phyloP scores from a whole-genome alignment of 1,140 invertebrate genomes.

The Macrotrachela quadricornifera region DNA sequence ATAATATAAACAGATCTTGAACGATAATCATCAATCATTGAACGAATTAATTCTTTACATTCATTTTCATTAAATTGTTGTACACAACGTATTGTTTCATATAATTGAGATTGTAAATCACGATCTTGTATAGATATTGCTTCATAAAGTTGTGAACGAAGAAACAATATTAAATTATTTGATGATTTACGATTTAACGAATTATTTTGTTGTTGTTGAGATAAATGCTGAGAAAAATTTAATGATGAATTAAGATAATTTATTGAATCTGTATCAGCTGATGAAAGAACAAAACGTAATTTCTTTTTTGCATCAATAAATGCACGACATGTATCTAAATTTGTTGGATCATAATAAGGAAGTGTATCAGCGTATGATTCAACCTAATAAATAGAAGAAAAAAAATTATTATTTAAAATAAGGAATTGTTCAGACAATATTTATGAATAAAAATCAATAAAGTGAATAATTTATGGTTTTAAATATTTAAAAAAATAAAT shows the following conservation, averaged over 20 bases:
- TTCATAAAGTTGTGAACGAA: slow-evolving; percentile 60
- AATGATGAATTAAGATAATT: too few species aligned
- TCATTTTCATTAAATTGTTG: slow-evolving; percentile 47
- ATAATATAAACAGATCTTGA: slow-evolving; percentile 55
- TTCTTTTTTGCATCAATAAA: slow-evolving; percentile 76
- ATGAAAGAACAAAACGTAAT: slow-evolving; percentile 66
- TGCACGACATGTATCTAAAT: slow-evolving; percentile 39
- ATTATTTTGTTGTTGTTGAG: too few species aligned
- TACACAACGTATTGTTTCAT: slow-evolving; percentile 62
- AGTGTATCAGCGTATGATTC: too few species aligned
- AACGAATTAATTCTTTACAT: slow-evolving; percentile 50
- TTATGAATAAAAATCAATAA: too few species aligned
- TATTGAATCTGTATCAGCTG: too few species aligned
- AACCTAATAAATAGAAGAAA: too few species aligned
- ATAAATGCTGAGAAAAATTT: too few species aligned
- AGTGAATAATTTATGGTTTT: too few species aligned
- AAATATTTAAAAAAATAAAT: too few species aligned
- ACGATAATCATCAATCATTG: slow-evolving; percentile 57
- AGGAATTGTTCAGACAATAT: too few species aligned
- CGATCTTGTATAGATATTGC: slow-evolving; percentile 62
- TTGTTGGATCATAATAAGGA: slow-evolving; percentile 40
- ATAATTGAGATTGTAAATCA: slow-evolving; percentile 56
- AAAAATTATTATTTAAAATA: too few species aligned
- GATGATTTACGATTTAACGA: too few species aligned
- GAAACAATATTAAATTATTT: slow-evolving; percentile 48